Percentiles rank a stretch among this genome's conserved stretches.
phyloP scores from a whole-genome alignment of 2,113 vertebrate genomes.

The Poeciliopsis retropinna region DNA sequence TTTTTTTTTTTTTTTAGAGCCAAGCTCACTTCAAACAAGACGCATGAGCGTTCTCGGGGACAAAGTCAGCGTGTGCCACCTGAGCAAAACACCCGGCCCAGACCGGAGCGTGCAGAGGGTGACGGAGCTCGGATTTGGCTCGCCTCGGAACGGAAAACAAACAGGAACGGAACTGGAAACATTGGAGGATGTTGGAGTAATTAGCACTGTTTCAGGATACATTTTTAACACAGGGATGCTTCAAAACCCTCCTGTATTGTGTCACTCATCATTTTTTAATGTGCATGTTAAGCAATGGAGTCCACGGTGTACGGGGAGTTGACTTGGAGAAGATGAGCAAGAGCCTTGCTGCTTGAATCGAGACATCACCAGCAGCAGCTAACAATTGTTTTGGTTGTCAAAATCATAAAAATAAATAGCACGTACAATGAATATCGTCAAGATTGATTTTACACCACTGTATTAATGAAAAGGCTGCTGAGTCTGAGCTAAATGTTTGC shows the following conservation, averaged over 20 bases:
- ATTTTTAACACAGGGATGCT: slow-evolving; percentile 36
- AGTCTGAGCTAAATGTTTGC: not conserved
- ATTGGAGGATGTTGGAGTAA: slow-evolving; percentile 38
- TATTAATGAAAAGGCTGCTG: not conserved
- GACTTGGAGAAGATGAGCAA: slow-evolving; percentile 34
- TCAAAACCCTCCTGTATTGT: slow-evolving; percentile 41
- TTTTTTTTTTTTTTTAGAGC: slow-evolving; percentile 61
- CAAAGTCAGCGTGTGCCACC: slow-evolving; percentile 62
- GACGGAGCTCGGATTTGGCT: not conserved
- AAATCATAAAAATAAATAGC: not conserved
- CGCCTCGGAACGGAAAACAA: slow-evolving; percentile 29
- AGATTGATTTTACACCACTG: slow-evolving; percentile 9
- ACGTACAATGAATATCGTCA: not conserved
- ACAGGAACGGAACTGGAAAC: slow-evolving; percentile 19
- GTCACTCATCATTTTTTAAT: slow-evolving; percentile 54
- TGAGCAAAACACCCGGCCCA: slow-evolving; percentile 45
- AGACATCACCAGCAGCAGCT: not conserved
- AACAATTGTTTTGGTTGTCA: slow-evolving; percentile 33
- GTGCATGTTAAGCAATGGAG: slow-evolving; percentile 20
- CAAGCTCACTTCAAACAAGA: slow-evolving; percentile 75
- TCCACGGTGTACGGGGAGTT: slow-evolving; percentile 14
- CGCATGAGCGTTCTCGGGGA: slow-evolving; percentile 58
- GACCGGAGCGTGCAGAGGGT: slow-evolving; percentile 5
- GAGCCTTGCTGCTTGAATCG: slow-evolving; percentile 41
- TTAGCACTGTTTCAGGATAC: slow-evolving; percentile 29